A percentile compares a stretch with the other conserved stretches of the same genome.
Conservation (phyloP, 2,113 vertebrate genomes). For the Paramormyrops kingsleyae region DNA sequence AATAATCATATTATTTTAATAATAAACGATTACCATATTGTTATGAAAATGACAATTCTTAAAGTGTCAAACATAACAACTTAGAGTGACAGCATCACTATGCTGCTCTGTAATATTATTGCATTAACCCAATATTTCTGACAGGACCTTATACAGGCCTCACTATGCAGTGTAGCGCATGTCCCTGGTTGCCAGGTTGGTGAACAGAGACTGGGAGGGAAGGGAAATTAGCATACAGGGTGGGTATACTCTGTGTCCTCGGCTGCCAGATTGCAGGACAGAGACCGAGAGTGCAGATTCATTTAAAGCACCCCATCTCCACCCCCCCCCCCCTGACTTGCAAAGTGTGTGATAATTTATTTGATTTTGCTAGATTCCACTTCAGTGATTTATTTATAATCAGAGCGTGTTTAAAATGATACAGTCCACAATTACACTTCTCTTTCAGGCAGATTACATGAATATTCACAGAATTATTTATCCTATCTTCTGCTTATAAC, state of each 20-base stretch:
- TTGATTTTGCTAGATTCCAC: background rate
- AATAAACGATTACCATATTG: background rate
- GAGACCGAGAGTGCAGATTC: background rate
- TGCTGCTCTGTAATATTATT: background rate
- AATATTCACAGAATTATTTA: background rate
- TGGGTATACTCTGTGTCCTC: background rate
- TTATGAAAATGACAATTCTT: background rate
- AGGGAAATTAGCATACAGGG: background rate
- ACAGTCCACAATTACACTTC: background rate
- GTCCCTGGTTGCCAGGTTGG: background rate
- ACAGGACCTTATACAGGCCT: background rate
- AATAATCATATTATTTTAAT: background rate
- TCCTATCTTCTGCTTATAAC: background rate
- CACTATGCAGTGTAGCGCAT: background rate
- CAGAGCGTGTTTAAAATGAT: background rate
- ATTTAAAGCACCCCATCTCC: background rate
- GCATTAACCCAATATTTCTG: background rate
- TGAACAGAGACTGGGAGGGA: background rate
- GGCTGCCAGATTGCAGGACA: background rate
- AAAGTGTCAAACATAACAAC: background rate
- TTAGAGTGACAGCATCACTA: background rate
- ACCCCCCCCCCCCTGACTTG: background rate
- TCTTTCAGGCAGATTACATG: background rate
- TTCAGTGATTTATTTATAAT: slow-evolving; percentile 8
- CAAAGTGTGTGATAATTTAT: background rate